Conservation (phyloP, 2,888 invertebrate species). For the Pyralis farinalis region DNA sequence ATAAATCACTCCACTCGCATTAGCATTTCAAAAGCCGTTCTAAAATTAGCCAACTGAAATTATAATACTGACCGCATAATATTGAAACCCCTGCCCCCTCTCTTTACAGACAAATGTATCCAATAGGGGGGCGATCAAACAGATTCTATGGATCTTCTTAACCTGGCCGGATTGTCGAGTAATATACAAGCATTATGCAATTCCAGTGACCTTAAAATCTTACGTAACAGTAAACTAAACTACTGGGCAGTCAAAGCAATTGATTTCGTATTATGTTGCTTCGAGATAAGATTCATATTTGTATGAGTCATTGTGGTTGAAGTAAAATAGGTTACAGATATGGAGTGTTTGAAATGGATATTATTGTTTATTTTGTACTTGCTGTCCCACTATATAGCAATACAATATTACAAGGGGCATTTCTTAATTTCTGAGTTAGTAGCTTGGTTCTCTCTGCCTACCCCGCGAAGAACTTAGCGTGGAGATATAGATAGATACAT, state of each 20-base stretch:
- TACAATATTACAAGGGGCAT: too few relatives aligned
- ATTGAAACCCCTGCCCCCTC: not conserved
- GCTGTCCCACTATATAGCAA: too few relatives aligned
- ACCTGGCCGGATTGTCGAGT: slow-evolving; percentile 8
- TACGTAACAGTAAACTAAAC: slow-evolving; percentile 65
- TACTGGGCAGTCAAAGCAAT: slow-evolving; percentile 17
- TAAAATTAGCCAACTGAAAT: slow-evolving; percentile 59
- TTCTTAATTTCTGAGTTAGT: too few relatives aligned
- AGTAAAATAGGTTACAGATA: not conserved
- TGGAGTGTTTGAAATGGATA: not conserved
- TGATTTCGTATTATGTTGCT: slow-evolving; percentile 6
- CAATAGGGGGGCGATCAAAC: not conserved
- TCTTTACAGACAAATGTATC: not conserved
- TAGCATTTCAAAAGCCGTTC: slow-evolving; percentile 55
- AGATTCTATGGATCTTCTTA: not conserved
- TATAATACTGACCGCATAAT: slow-evolving; percentile 17
- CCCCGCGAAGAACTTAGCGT: too few relatives aligned
- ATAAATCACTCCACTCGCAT: not conserved
- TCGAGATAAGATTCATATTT: not conserved
- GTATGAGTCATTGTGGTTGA: not conserved
- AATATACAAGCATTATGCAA: slow-evolving; percentile 55
- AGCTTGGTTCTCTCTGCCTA: too few relatives aligned
- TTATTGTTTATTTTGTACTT: not conserved
- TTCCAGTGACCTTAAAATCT: slow-evolving; percentile 63
- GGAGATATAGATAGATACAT: too few relatives aligned